Conservation (phyloP, 2,113 vertebrate genomes). For the Amphiprion percula region DNA sequence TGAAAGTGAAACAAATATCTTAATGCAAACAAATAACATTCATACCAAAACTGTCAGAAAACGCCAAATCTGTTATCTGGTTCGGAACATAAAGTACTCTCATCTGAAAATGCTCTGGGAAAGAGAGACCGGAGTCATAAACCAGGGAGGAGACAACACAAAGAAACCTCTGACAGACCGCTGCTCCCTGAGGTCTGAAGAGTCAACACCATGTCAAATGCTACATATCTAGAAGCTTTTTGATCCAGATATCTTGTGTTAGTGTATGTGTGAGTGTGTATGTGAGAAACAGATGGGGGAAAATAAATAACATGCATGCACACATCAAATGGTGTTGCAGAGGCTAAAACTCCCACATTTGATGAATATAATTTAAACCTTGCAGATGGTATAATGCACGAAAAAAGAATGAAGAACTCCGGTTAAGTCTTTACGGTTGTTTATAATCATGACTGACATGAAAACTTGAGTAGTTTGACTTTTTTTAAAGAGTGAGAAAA, state of each 20-base stretch:
- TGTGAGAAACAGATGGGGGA: neutral
- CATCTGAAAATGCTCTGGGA: conserved; percentile 44
- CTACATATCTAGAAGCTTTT: conserved; percentile 39
- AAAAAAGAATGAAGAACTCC: too few relatives aligned
- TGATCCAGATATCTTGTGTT: conserved; percentile 41
- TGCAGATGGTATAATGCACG: too few relatives aligned
- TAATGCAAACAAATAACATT: conserved; percentile 19
- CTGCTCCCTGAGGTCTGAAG: conserved; percentile 37
- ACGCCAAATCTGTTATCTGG: conserved; percentile 17
- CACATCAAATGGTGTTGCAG: neutral
- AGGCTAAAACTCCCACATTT: neutral
- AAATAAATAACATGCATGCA: neutral
- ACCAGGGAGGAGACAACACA: conserved; percentile 50
- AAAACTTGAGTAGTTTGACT: too few relatives aligned
- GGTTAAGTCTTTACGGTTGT: too few relatives aligned
- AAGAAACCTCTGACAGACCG: conserved; percentile 57
- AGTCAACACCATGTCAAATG: conserved; percentile 41
- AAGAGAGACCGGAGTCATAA: conserved; percentile 29
- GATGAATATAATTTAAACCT: neutral
- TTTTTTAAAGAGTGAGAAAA: too few relatives aligned
- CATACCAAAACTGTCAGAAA: neutral
- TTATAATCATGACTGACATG: too few relatives aligned
- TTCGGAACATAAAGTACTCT: conserved; percentile 33
- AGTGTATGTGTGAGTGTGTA: neutral
- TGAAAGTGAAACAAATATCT: neutral